Conservation (phyloP, 1,140 invertebrate genomes). For the Meloidogyne hapla region DNA sequence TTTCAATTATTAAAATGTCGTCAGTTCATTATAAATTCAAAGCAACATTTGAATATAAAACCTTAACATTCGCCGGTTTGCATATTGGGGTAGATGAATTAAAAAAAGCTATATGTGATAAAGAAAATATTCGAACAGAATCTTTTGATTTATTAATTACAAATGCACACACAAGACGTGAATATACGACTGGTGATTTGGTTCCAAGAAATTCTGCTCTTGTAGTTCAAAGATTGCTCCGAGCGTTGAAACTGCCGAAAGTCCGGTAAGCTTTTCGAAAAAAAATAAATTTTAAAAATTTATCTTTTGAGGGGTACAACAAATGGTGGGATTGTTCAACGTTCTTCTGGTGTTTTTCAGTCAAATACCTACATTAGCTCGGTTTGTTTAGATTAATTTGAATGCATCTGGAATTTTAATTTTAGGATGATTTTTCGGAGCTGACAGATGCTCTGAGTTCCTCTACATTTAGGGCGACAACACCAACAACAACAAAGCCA, state of each 20-base stretch:
- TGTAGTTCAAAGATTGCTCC: constrained; percentile 89
- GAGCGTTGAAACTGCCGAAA: constrained; percentile 68
- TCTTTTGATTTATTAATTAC: constrained; percentile 91
- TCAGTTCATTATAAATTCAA: constrained; percentile 98
- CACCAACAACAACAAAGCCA: too few species aligned
- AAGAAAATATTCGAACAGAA: constrained; percentile 83
- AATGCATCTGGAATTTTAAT: too few species aligned
- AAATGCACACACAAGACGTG: constrained; percentile 91
- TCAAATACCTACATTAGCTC: constrained; percentile 39
- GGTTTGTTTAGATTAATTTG: constrained; percentile 35
- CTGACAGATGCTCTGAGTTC: too few species aligned
- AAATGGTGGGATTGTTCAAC: constrained; percentile 49
- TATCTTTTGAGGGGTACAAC: constrained; percentile 47
- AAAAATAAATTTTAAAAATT: background rate
- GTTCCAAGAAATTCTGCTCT: constrained; percentile 95
- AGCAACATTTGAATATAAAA: constrained; percentile 87
- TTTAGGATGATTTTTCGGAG: too few species aligned
- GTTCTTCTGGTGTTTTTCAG: background rate
- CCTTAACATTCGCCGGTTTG: constrained; percentile 91
- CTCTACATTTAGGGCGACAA: too few species aligned
- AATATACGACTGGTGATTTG: constrained; percentile 73
- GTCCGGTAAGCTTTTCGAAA: constrained; percentile 61
- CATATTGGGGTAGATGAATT: constrained; percentile 90
- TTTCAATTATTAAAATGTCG: constrained; percentile 65
- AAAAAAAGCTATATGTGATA: constrained; percentile 88